Percentiles rank a stretch among this genome's conserved stretches.
Evolutionary conservation across 2,888 invertebrate genomes (phyloP).

Genomic region (Metacarcinus magister): DNA sequence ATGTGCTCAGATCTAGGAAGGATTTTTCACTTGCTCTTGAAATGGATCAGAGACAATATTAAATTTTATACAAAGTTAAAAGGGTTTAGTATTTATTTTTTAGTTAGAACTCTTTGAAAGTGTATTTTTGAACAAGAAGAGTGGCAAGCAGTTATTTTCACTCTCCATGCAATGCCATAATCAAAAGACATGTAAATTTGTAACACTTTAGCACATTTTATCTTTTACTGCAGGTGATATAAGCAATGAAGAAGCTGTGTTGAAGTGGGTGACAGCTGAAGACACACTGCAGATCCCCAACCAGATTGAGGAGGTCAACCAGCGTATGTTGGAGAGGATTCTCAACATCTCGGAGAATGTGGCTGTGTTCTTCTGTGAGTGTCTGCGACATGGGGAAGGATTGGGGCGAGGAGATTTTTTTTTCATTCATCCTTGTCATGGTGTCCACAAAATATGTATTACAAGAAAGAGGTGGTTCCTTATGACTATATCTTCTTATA

Average conservation of each 20-base stretch:
- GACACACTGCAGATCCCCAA: conserved; percentile 90
- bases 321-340: conserved; percentile 94
- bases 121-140: not conserved
- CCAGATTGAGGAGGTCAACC: conserved; percentile 96
- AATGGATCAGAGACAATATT: not conserved
- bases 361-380: conserved; percentile 97
- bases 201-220: not conserved
- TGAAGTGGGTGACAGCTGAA: conserved; percentile 96
- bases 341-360: conserved; percentile 93
- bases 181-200: not conserved
- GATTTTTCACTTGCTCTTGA: not conserved
- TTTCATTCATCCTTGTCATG: not conserved
- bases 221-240: conserved; percentile 89
- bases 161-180: not conserved
- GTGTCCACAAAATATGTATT: not conserved
- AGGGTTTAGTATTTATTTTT: not conserved
- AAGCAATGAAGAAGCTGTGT: conserved; percentile 94
- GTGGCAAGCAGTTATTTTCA: not conserved
- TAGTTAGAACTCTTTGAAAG: not conserved
- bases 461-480: not conserved
- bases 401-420: not conserved
- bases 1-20: not conserved
- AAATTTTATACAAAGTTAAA: not conserved
- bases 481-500: not conserved
- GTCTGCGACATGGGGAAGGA: not conserved